Evolutionary conservation across 2,113 vertebrate species (phyloP).

Genomic region (Baryphthengus martii): DNA sequence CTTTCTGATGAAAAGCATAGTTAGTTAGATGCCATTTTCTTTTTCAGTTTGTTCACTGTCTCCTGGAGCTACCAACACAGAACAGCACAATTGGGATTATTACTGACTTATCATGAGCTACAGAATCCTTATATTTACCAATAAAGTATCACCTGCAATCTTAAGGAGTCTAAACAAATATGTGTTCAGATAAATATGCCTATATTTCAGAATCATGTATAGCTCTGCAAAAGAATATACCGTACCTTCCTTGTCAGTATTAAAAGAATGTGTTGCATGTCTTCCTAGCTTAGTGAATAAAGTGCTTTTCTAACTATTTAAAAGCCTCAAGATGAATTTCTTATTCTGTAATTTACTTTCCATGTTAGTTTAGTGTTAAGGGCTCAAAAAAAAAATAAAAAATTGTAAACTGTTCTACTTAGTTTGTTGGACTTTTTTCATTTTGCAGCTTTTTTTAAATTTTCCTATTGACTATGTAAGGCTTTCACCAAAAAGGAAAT

Average conservation of each 20-base stretch:
- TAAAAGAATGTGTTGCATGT: background rate
- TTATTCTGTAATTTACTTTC: background rate
- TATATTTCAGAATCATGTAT: background rate
- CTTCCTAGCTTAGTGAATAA: background rate
- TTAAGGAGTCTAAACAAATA: background rate
- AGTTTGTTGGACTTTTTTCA: background rate
- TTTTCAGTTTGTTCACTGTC: rapidly evolving
- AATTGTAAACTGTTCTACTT: background rate
- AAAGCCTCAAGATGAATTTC: background rate
- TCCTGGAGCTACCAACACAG: background rate
- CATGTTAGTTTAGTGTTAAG: background rate
- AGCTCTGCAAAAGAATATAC: background rate
- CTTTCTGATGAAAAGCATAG: background rate
- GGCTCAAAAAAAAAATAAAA: background rate
- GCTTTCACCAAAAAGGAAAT: background rate
- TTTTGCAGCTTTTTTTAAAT: background rate
- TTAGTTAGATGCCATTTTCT: background rate
- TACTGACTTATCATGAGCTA: background rate
- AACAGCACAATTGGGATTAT: background rate
- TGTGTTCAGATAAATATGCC: background rate
- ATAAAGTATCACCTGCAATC: background rate
- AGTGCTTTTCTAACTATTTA: background rate
- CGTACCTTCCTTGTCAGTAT: background rate
- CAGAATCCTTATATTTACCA: background rate
- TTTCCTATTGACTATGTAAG: background rate